Base-by-base conservation (phyloP, 2,113 vertebrate species). In the Paedocypris sp. region DNA sequence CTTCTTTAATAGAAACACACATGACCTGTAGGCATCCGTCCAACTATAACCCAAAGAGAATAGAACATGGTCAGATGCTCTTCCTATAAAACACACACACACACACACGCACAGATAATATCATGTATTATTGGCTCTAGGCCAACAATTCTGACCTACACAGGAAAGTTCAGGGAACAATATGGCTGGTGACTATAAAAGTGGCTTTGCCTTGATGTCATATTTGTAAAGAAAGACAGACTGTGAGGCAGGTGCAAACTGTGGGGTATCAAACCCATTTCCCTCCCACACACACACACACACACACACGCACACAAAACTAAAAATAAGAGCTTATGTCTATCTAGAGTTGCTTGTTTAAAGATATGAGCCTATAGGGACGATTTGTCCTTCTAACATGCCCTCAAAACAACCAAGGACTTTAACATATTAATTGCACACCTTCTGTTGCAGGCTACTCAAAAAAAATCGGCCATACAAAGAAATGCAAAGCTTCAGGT, bases 191-290 rank as follows among this genome's bases (percentile, higher is more conserved):
- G 18, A 6, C 6, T 12, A 57, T 43, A 29, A 36, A 5, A 15
- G 38, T 58, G 39, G 28, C 26, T 58, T 23, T 43, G 33, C 41
- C 19, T 25, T 51, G 19, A 62, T 53, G 48, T 54, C 64, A 39
- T 28, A 48, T 33, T n/a, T 29, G 28, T 50, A 38, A 62, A 36
- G 35, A 26, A 41, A 57, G 46, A 48, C 59, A 68, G 52, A 68
- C n/a, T 53, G 59, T 20, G 13, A 32, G 50, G 45, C 66, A 68
- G 59, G 51, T 62, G 66, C 45, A 68, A 29, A 33, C 59, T 13
- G 33, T 50, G 16, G 51, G 66, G 59, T 43, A 56, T 62, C 51
- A 32, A 49, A 18, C 22, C 22, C 38, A 57, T 33, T 41, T 33
- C 25, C 59, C 35, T 62, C 59, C 50, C 19, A 19, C 43, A 43